Evolutionary conservation across 2,888 invertebrate genomes (phyloP).

Genomic region (Tetramorium bicarinatum): DNA sequence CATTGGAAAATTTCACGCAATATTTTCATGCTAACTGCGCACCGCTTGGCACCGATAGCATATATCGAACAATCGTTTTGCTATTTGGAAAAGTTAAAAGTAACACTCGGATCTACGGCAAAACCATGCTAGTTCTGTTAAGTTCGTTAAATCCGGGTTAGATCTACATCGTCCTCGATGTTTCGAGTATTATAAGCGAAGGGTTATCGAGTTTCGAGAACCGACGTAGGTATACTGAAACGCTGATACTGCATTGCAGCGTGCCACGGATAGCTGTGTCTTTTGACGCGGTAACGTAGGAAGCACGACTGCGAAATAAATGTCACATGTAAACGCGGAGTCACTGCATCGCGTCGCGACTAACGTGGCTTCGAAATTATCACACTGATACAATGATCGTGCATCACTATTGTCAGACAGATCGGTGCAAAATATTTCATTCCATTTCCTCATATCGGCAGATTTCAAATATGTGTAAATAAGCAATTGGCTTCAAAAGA

Average conservation of each 20-base stretch:
- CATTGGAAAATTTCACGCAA: neutral
- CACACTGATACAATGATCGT: slow-evolving; percentile 33
- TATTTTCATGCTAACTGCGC: slow-evolving; percentile 12
- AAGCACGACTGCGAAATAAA: slow-evolving; percentile 63
- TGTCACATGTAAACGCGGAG: slow-evolving; percentile 62
- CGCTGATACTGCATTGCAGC: slow-evolving; percentile 60
- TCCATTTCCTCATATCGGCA: neutral
- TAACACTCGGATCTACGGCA: neutral
- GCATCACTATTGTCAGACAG: neutral
- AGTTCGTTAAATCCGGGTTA: neutral
- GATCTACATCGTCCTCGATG: neutral
- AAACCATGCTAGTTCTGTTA: neutral
- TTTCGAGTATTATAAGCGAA: neutral
- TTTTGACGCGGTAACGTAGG: slow-evolving; percentile 62
- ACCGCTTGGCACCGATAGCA: neutral
- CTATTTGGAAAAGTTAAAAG: neutral
- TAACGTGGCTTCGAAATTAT: slow-evolving; percentile 59
- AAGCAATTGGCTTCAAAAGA: neutral
- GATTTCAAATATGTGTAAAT: neutral
- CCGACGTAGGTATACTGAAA: slow-evolving; percentile 8
- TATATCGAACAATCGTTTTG: neutral
- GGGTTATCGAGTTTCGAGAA: slow-evolving; percentile 21
- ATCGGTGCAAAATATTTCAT: slow-evolving; percentile 15
- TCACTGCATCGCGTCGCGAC: slow-evolving; percentile 33
- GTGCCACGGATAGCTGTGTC: slow-evolving; percentile 44